These are phyloP conservation scores for Aquatica leii DNA, from an alignment of 2,888 invertebrate genomes.

Conservation along the genomic window DNA sequence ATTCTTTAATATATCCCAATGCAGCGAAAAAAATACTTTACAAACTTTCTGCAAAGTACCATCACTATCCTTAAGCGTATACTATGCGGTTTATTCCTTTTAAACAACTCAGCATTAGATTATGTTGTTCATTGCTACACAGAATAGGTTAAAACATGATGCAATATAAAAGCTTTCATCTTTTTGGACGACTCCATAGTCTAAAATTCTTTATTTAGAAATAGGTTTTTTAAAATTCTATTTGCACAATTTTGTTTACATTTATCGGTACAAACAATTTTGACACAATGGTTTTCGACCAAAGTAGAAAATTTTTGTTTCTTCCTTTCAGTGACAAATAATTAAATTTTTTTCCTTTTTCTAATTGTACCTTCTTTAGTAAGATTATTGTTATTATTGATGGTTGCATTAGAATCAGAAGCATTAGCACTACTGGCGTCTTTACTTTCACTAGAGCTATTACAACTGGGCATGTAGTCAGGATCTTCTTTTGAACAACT, in stretches of 20 bases:
- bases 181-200: neutral
- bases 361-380: no score
- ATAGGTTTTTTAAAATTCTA: conserved; percentile 4
- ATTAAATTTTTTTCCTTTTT: no score
- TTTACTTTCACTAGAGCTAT: no score
- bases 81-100: conserved; percentile 8
- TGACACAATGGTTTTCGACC: conserved; percentile 7
- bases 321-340: neutral
- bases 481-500: neutral
- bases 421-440: no score
- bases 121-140: conserved; percentile 9
- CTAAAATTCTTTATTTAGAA: conserved; percentile 10
- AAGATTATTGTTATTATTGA: no score
- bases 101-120: neutral
- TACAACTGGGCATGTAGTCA: conserved; percentile 1
- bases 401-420: neutral
- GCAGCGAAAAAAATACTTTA: conserved; percentile 12
- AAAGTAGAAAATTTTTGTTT: conserved; percentile 1
- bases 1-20: conserved; percentile 2
- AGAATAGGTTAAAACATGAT: neutral
- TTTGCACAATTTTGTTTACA: neutral
- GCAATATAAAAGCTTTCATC: conserved; percentile 5
- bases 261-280: neutral
- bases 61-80: conserved; percentile 7
- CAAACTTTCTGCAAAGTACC: conserved; percentile 8